Evolutionary conservation across 2,113 vertebrate species (phyloP).

Genomic region (Orycteropus afer): DNA sequence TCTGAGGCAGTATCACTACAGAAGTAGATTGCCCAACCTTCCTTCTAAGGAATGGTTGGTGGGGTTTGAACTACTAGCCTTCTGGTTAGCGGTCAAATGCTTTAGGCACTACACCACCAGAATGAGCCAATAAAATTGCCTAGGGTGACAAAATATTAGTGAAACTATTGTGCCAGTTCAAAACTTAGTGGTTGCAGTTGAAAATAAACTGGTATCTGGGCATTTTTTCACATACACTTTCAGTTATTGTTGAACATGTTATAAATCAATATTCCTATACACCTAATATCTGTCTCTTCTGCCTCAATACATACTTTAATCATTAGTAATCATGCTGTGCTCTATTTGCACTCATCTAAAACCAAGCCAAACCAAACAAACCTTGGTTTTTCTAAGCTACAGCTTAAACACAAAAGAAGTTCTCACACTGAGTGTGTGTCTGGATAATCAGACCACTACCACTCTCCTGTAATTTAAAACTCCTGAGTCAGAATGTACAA

Average conservation of each 20-base stretch:
- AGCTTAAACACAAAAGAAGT: not conserved
- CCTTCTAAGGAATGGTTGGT: no score
- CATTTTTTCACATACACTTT: not conserved
- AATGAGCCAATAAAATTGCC: not conserved
- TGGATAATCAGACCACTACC: not conserved
- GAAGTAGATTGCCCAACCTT: no score
- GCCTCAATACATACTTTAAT: not conserved
- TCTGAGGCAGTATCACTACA: no score
- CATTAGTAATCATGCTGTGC: not conserved
- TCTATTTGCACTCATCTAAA: not conserved
- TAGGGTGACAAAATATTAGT: not conserved
- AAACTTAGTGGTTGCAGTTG: not conserved
- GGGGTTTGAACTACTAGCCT: no score
- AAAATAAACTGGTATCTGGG: not conserved
- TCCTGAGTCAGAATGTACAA: not conserved
- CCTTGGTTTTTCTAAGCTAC: not conserved
- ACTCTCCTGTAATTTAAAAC: not conserved
- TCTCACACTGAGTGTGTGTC: not conserved
- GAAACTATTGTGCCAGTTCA: slow-evolving; percentile 1
- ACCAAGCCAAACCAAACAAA: not conserved
- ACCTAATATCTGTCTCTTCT: not conserved
- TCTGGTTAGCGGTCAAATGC: no score
- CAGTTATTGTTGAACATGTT: not conserved
- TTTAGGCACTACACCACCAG: no score
- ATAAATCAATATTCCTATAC: not conserved